These are phyloP conservation scores for Microctonus hyperodae DNA, from an alignment of 2,888 invertebrate genomes.

Conservation along the genomic window DNA sequence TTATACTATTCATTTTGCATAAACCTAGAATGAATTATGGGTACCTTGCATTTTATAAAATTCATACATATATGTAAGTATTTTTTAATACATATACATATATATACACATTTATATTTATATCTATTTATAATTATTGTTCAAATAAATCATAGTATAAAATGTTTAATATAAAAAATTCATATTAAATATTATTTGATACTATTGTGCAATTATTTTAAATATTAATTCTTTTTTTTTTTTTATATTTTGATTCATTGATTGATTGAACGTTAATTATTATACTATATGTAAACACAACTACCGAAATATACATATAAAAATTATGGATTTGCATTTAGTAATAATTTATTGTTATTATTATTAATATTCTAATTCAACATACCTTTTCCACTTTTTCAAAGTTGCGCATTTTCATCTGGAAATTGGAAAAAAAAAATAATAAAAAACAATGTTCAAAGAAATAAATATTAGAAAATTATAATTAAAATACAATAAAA, in stretches of 20 bases:
- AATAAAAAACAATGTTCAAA: constrained; percentile 30
- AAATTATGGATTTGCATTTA: constrained; percentile 45
- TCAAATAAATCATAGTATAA: too few species aligned
- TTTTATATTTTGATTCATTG: constrained; percentile 27
- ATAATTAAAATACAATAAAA: not conserved
- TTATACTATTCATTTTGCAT: constrained; percentile 31
- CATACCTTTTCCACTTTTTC: constrained; percentile 99
- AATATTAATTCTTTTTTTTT: constrained; percentile 23
- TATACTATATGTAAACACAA: constrained; percentile 28
- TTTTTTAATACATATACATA: constrained; percentile 30
- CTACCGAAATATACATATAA: constrained; percentile 34
- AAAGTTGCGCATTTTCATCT: constrained; percentile 97
- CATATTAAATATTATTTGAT: not conserved
- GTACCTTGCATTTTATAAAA: not conserved
- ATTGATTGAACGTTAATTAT: constrained; percentile 42
- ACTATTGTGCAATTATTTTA: not conserved
- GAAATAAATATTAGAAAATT: not conserved
- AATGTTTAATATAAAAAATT: constrained; percentile 15
- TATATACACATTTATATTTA: constrained; percentile 28
- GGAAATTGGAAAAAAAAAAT: constrained; percentile 58
- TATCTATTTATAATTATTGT: constrained; percentile 42
- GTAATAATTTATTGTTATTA: constrained; percentile 45
- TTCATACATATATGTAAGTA: too few species aligned
- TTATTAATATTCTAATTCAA: constrained; percentile 55
- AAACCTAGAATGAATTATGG: constrained; percentile 37